These are phyloP conservation scores for Halichoerus grypus DNA, from an alignment of 2,113 vertebrate genomes.

Conservation along the genomic window DNA sequence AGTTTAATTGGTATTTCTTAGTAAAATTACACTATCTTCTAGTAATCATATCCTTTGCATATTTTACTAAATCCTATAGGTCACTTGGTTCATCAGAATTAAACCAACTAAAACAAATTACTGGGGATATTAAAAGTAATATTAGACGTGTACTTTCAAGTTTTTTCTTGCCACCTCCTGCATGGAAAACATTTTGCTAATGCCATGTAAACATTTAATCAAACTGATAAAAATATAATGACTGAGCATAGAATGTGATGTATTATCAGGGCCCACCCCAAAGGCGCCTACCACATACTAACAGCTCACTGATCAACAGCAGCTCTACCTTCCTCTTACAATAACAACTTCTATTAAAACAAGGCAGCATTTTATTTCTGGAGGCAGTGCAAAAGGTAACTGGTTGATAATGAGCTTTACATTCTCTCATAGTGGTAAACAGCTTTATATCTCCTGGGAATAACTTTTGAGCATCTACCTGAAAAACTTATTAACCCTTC, in stretches of 20 bases:
- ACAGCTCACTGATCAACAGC: background rate
- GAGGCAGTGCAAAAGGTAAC: background rate
- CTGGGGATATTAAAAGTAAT: slow-evolving; percentile 66
- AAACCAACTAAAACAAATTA: slow-evolving; percentile 48
- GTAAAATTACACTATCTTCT: slow-evolving; percentile 73
- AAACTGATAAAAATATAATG: slow-evolving; percentile 62
- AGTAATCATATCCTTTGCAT: slow-evolving; percentile 67
- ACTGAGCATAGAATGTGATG: slow-evolving; percentile 53
- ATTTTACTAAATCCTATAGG: slow-evolving; percentile 62
- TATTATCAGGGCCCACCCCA: slow-evolving; percentile 42
- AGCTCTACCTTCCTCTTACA: background rate
- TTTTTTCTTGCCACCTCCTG: slow-evolving; percentile 57
- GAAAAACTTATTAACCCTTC: background rate
- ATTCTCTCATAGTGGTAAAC: background rate
- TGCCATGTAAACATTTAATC: slow-evolving; percentile 62
- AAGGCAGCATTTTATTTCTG: slow-evolving; percentile 12
- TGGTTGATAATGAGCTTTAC: background rate
- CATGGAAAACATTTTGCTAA: slow-evolving; percentile 65
- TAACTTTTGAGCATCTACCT: background rate
- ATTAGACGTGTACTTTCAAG: slow-evolving; percentile 45
- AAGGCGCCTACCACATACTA: slow-evolving; percentile 57
- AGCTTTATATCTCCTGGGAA: background rate
- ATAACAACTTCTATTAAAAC: background rate
- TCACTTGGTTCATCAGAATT: slow-evolving; percentile 61
- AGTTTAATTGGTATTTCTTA: slow-evolving; percentile 61